Percentiles rank a stretch among this genome's conserved stretches.
These are phyloP conservation scores for Daphoenositta chrysoptera DNA, from an alignment of 2,113 vertebrate genomes.

Conservation along the genomic window DNA sequence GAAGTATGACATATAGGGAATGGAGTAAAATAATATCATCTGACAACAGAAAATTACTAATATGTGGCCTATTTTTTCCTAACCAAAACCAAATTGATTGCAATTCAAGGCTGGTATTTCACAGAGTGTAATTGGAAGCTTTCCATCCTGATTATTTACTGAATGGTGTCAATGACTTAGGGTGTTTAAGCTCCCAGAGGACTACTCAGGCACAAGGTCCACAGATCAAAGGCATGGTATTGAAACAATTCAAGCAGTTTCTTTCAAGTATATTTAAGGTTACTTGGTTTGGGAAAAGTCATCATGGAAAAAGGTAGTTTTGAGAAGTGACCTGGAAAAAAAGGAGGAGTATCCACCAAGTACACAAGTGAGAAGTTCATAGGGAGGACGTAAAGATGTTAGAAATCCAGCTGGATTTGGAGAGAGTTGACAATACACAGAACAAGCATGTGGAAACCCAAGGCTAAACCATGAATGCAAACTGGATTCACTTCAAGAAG, in stretches of 20 bases:
- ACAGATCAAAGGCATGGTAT: constrained; percentile 20
- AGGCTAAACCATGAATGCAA: neutral
- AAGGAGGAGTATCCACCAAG: neutral
- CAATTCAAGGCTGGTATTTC: constrained; percentile 1
- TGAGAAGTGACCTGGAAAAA: constrained; percentile 35
- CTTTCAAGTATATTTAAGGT: constrained; percentile 8
- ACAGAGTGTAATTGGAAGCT: neutral
- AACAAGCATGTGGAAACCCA: neutral
- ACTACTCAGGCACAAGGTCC: neutral
- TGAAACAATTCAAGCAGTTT: constrained; percentile 14
- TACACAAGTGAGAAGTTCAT: neutral
- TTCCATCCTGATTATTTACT: neutral
- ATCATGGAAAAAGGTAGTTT: constrained; percentile 16
- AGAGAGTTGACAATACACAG: neutral
- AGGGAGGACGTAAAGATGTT: neutral
- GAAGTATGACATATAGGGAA: neutral
- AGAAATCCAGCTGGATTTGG: neutral
- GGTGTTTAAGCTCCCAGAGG: neutral
- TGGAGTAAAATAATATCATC: neutral
- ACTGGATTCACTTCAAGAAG: neutral
- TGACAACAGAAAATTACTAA: constrained; percentile 16
- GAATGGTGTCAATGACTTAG: neutral
- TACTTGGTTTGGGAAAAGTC: neutral
- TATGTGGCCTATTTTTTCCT: neutral
- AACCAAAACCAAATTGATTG: neutral